Base-by-base conservation (phyloP, 1,140 invertebrate genomes). In the Drusus annulatus region DNA sequence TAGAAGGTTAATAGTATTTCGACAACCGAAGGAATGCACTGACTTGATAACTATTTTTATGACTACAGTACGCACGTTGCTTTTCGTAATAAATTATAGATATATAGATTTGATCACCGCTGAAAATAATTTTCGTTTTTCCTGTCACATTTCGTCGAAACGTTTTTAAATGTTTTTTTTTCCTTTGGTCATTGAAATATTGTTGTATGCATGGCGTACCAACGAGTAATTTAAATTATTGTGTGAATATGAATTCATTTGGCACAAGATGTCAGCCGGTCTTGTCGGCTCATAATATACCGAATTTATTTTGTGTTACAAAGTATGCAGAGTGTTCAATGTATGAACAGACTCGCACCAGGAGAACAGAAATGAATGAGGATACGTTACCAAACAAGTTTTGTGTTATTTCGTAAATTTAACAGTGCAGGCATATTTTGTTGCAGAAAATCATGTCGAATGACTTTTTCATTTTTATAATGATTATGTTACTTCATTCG, bases 161-260 rank as follows among this genome's bases (percentile, higher is more conserved):
- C 21, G 4, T 25, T 28, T 63, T 63, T 15, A 63, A 31, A 63
- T 16, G 15, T 13, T 8, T 8, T 45, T 13, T 45, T 4, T 21
- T 65, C 36, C 19, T 13, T 23, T 63, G 4, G 15, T 16, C 62
- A 15, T 31, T 28, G n/a, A 65, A 10, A 25, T 25, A 63, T 62
- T 23, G 23, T 25, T 23, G 23, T 6, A 28, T 65, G 62, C 28
- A 16, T 1, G 23, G 62, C 62, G 62, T 36, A n/a, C 62, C 25
- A n/a, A 65, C 36, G 62, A 65, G 62, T 65, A 65, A 65, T 65
- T 21, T 65, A 16, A 63, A 65, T 28, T 65, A 65, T 65, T 21
- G 62, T 36, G 28, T 65, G 62, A 65, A 65, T 65, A 65, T 28
- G 62, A 31, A 15, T 65, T 65, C 62, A 65, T 16, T 8, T 13